These are phyloP conservation scores for Tiliacea citrago DNA, from an alignment of 2,888 invertebrate genomes.

Conservation along the genomic window DNA sequence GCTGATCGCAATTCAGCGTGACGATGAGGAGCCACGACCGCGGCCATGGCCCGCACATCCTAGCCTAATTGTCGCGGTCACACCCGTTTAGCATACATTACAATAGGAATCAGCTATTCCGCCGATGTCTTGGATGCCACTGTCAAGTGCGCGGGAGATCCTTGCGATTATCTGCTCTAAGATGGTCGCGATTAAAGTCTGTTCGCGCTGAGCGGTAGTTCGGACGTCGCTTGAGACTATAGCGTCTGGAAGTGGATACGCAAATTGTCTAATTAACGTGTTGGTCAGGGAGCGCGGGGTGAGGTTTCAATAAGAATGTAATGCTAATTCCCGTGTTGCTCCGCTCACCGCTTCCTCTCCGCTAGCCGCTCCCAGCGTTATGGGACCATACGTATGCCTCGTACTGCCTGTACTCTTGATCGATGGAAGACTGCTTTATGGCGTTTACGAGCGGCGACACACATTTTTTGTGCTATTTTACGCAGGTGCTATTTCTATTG, in stretches of 20 bases:
- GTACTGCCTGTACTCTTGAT: conserved; percentile 63
- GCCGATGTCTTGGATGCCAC: conserved; percentile 79
- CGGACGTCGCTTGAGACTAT: conserved; percentile 41
- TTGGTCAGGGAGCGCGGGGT: conserved; percentile 72
- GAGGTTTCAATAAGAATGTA: conserved; percentile 80
- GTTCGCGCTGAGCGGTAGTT: conserved; percentile 45
- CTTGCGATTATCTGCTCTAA: conserved; percentile 66
- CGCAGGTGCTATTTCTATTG: conserved; percentile 70
- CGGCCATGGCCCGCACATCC: conserved; percentile 74
- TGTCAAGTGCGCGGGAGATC: conserved; percentile 68
- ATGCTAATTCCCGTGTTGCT: conserved; percentile 77
- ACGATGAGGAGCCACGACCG: conserved; percentile 77
- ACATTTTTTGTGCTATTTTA: conserved; percentile 71
- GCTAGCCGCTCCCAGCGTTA: conserved; percentile 40
- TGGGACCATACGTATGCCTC: conserved; percentile 72
- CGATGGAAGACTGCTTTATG: conserved; percentile 69
- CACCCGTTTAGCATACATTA: conserved; percentile 87
- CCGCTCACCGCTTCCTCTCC: conserved; percentile 27
- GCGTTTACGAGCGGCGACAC: conserved; percentile 67
- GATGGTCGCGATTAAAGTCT: conserved; percentile 47
- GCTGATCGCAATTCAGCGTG: conserved; percentile 80
- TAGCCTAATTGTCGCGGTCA: conserved; percentile 86
- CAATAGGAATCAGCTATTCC: conserved; percentile 84
- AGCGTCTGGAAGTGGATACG: conserved; percentile 77
- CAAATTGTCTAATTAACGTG: conserved; percentile 88